Evolutionary conservation across 2,888 invertebrate genomes (phyloP), one percentile per base, ranked within the genome.

Genomic region (Acanthococcus lagerstroemiae): DNA sequence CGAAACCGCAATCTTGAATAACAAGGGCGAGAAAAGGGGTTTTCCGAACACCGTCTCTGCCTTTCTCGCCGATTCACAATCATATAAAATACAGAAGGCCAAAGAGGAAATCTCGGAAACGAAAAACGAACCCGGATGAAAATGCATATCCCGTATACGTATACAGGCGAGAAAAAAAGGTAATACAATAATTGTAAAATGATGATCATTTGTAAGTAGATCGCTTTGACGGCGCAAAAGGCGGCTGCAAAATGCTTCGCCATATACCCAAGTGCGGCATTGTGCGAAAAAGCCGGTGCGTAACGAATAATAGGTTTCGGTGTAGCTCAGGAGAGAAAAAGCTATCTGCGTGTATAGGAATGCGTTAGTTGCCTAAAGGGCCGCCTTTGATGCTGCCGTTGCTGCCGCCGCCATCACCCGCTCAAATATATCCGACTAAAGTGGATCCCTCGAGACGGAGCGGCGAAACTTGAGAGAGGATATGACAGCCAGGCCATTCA

Each of bases 401-500:
- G n/a, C n/a, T n/a, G n/a, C n/a, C n/a, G n/a, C n/a, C n/a, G n/a
- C n/a, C n/a, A n/a, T n/a, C n/a, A n/a, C n/a, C n/a, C n/a, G n/a
- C n/a, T n/a, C 37, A 37, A 37, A 37, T 48, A 48, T 44, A 46
- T 46, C 19, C 46, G 24, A 52, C 52, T 37, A 63, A 63, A 63
- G 63, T 54, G 63, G 52, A 63, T 63, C 63, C 63, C 63, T 63
- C 52, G 63, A 63, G 63, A 63, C 50, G 50, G 50, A 48, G 26
- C 25, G 58, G 26, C 50, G 24, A 52, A 22, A 52, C 5, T 22
- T 24, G 58, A 60, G 45, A 52, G 54, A 63, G 63, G 63, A 63
- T 63, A 63, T 63, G 63, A 63, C 63, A 63, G 63, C 63, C 50
- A 54, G 54, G 63, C 63, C 19, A 63, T 63, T 63, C 63, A 52